Evolutionary conservation across 2,888 invertebrate genomes (phyloP), one percentile per base, ranked within the genome.

Genomic region (Digitonthophagus gazella): DNA sequence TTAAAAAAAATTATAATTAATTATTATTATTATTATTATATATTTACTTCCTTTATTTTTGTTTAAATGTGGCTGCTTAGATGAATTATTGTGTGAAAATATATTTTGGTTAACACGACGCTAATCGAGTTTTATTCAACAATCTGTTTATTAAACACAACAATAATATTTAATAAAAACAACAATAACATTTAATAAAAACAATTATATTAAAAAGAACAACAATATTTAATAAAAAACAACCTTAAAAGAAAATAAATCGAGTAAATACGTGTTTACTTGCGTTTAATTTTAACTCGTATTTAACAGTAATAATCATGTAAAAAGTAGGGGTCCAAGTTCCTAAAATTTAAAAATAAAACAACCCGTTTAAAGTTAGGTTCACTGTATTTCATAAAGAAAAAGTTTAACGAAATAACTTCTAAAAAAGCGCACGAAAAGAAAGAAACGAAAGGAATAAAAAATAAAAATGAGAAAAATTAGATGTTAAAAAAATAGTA

Each of bases 251-350:
- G n/a, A n/a, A n/a, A 64, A 69, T 66, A 72, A 75, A 76, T 75
- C 75, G 76, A 75, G n/a, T n/a, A n/a, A n/a, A n/a, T 76, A 76
- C 75, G 77, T 78, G 78, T 77, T 77, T 72, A 73, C 69, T 72
- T 76, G 75, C 71, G 18, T 70, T 70, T 57, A 68, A 66, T 67
- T 69, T 65, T 70, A 67, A 66, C 66, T 66, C 66, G 54, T 22
- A 65, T 69, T 64, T 68, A 66, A 69, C 68, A 58, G 67, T 67
- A 67, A 72, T 68, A 69, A 74, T 75, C 67, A 16, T 18, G 61
- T 61, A 18, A 18, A 18, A 71, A 69, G 71, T 73, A 74, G 74
- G 81, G 81, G 80, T 81, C 81, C 81, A 81, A 81, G 81, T 81
- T 81, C 81, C 81, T 81, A 80, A 76, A 75, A 67, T n/a, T 63